A percentile compares a stretch with the other conserved stretches of the same genome.
phyloP scores from a whole-genome alignment of 2,888 invertebrate genomes.

The Gastracanthus pulcherrimus region DNA sequence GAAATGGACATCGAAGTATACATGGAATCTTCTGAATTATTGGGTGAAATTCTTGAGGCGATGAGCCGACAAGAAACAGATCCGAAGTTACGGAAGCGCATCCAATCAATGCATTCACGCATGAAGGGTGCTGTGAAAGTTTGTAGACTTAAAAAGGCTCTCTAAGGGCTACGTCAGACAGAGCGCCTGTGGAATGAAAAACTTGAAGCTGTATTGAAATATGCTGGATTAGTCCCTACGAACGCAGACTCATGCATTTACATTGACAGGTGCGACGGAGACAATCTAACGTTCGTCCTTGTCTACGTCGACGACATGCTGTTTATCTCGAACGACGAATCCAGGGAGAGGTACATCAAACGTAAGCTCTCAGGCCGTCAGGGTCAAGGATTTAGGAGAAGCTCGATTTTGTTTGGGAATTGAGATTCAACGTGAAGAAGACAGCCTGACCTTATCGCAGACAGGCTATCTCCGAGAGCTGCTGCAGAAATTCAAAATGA shows the following conservation, averaged over 20 bases:
- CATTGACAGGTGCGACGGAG: constrained; percentile 14
- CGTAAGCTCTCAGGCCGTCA: background rate
- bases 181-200: constrained; percentile 7
- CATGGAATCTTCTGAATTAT: too few species aligned
- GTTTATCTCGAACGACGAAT: constrained; percentile 14
- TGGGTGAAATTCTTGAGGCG: too few species aligned
- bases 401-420: constrained; percentile 62
- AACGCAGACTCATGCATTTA: constrained; percentile 35
- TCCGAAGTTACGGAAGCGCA: background rate
- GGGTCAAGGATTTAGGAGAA: constrained; percentile 60
- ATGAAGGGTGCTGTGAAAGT: background rate
- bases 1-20: too few species aligned
- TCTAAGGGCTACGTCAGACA: constrained; percentile 11
- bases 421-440: constrained; percentile 52
- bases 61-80: too few species aligned
- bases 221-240: background rate
- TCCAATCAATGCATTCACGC: background rate
- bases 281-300: constrained; percentile 24
- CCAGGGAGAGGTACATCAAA: background rate
- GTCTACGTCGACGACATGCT: constrained; percentile 55
- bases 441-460: constrained; percentile 13
- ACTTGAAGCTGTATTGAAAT: background rate
- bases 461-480: background rate
- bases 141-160: constrained; percentile 17
- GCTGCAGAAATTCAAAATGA: constrained; percentile 11